Base-by-base conservation (phyloP, 2,113 vertebrate genomes). In the Setophaga kirtlandii region DNA sequence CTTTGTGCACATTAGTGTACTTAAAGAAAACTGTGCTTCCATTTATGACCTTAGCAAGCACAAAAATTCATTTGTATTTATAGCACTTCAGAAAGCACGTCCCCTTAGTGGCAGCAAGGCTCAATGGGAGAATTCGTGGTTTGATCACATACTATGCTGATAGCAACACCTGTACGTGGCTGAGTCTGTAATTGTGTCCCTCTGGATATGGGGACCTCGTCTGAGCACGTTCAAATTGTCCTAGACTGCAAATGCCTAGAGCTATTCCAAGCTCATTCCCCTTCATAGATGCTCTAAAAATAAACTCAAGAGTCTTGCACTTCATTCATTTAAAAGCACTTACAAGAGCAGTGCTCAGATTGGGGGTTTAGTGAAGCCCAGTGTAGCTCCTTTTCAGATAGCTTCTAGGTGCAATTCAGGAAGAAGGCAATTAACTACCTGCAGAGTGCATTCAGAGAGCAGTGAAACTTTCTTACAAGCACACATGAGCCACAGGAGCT, bases 121-220 rank as follows among this genome's bases (percentile, higher is more conserved):
- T 96, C 78, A 88, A 12, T 76, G 75, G 65, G 70, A 73, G 28
- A 95, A 95, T 82, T 92, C 89, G 50, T 62, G 35, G 53, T 78
- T 47, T 81, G 76, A 91, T 12, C 81, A 46, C 46, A 52, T 90
- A 90, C 90, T n/a, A 52, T 47, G 21, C 63, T 93, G 88, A 92
- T 67, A 69, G 46, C 63, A 93, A 73, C 68, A 87, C 83, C 88
- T 94, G 27, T 79, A 92, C 42, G 21, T 96, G 91, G 49, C 15
- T 9, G 5, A 81, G 71, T n/a, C 60, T 92, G 58, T 97, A 95
- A 92, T 87, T 83, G 42, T 94, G 94, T 96, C 94, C 86, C 93
- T 89, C 90, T 83, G 91, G 95, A 93, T 52, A 79, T 31, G 46
- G 52, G 35, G 19, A 19, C 42, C 75, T 88, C 8, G 0, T 87